Evolutionary conservation across 2,888 invertebrate species (phyloP), one percentile per base, ranked within the genome.

Genomic region (Diplolepis rosae): DNA sequence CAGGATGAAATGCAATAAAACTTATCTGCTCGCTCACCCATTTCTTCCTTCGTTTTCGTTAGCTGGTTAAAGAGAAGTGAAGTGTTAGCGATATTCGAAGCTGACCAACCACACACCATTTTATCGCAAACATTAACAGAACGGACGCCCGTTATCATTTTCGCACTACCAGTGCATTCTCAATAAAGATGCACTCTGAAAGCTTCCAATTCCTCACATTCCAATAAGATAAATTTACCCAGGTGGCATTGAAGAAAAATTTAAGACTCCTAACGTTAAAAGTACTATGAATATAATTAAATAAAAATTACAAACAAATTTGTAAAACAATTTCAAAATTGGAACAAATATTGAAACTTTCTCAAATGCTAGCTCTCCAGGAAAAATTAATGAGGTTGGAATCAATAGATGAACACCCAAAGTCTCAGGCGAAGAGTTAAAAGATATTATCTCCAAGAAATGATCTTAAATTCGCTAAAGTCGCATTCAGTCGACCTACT

Each of bases 1-100:
- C 71, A 69, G 67, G 68, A 70, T 45, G 68, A 66, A 65, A 66
- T 69, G 71, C 65, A 72, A 68, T 67, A 69, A 73, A 70, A 68
- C 66, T 66, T 68, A 72, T 72, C 67, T 70, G 68, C 65, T 45
- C 28, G 54, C 65, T 71, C 71, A 54, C 69, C 69, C 42, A 71
- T 71, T 74, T 54, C 69, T 74, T 67, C 71, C 28, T 65, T 61
- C 61, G 9, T 39, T 61, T 61, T 61, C 61, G 39, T 9, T 61
- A n/a, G 24, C 39, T 39, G 13, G 35, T 35, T 39, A 61, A 27
- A 24, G 61, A 61, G 39, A 61, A 61, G 24, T 61, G 2, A 61
- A 56, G n/a, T 56, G 56, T n/a, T 39, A 27, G 13, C 42, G 66
- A 32, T 70, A 66, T 66, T 70, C 51, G 51, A 35, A 67, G 66